Evolutionary conservation across 2,888 invertebrate genomes (phyloP), one percentile per base, ranked within the genome.

Genomic region (Saturnia pavonia): DNA sequence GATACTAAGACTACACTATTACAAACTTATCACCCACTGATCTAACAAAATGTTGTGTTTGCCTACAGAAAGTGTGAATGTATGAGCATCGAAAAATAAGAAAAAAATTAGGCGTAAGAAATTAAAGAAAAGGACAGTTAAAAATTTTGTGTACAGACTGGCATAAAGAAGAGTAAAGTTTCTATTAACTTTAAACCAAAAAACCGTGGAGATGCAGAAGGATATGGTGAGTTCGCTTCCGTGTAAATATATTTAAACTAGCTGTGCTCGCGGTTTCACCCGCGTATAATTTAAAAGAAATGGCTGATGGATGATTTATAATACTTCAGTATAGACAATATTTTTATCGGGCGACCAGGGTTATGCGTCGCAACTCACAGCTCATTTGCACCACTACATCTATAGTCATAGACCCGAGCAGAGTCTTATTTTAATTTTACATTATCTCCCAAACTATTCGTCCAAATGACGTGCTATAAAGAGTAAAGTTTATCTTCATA

Each of bases 91-190:
- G 77, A 75, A 34, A 81, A 78, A 82, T 81, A 81, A n/a, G 78
- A 80, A 84, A 88, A 85, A 84, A 83, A 81, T 74, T 83, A 82
- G 83, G 81, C 83, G 81, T 86, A 87, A 87, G 84, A 83, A 82
- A 83, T 81, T 80, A 86, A 82, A 85, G 81, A 85, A 60, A 82
- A 82, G 84, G 82, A 85, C 83, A 83, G 81, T 82, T 87, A 76
- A 91, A n/a, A 90, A 88, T 90, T 90, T 88, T 89, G 84, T 90
- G 90, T 90, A 85, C 89, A 89, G 89, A 86, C 85, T 75, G 83
- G 80, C 81, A 81, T 79, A 75, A 84, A 78, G 84, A 88, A 85
- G 83, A 82, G 72, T 73, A 84, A 78, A 51, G 42, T 16, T 34
- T 27, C 34, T 63, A 4, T 63, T 63, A 63, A 63, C 11, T 25